phyloP scores from a whole-genome alignment of 2,113 vertebrate genomes.

The Podocnemis expansa region DNA sequence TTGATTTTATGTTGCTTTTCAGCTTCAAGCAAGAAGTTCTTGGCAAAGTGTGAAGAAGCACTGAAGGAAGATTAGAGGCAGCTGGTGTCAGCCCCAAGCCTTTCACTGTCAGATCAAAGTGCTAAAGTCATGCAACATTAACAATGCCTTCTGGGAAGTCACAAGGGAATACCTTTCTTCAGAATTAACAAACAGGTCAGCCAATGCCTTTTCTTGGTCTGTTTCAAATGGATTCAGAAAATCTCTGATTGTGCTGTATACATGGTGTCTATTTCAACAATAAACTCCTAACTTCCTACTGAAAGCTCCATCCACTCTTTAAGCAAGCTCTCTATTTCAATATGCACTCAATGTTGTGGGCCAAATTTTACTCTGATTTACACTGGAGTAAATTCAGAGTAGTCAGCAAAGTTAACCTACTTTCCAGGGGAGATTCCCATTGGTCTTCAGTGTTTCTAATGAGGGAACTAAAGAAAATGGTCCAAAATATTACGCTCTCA shows the following conservation, averaged over 20 bases:
- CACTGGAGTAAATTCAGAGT: neutral
- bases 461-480: neutral
- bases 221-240: slow-evolving; percentile 11
- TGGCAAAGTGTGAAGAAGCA: neutral
- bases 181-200: slow-evolving; percentile 25
- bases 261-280: neutral
- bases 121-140: neutral
- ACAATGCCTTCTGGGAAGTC: slow-evolving; percentile 31
- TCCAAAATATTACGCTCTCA: neutral
- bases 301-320: neutral
- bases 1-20: slow-evolving; percentile 25
- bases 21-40: slow-evolving; percentile 24
- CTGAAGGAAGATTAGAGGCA: slow-evolving; percentile 26
- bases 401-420: neutral
- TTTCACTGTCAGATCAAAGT: slow-evolving; percentile 7
- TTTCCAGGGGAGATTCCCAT: neutral
- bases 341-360: neutral
- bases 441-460: neutral
- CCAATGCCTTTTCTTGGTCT: neutral
- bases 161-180: neutral
- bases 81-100: neutral
- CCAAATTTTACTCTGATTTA: neutral
- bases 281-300: neutral
- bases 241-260: neutral
- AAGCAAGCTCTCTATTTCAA: neutral